Conservation (phyloP, 2,888 invertebrate species). For the Drosophila pegasa region DNA sequence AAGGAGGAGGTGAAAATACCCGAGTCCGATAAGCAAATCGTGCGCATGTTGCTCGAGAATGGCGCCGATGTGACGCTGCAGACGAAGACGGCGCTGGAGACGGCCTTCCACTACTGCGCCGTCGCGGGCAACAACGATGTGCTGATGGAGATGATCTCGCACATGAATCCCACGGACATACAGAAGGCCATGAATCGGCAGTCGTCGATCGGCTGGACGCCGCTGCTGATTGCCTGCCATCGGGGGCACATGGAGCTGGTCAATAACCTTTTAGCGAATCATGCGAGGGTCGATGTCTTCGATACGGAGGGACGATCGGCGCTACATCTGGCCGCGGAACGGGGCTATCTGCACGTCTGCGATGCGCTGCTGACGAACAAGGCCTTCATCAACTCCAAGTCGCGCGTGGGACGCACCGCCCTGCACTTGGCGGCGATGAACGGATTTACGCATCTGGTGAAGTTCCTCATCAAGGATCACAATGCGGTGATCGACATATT, state of each 20-base stretch:
- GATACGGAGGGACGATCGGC: slow-evolving; percentile 98
- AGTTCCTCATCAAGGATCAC: slow-evolving; percentile 97
- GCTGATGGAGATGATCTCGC: slow-evolving; percentile 95
- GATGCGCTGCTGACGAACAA: slow-evolving; percentile 96
- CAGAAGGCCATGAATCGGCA: slow-evolving; percentile 97
- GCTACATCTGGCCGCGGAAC: slow-evolving; percentile 97
- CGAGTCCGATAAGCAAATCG: slow-evolving; percentile 93
- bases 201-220: slow-evolving; percentile 98
- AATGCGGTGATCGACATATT: slow-evolving; percentile 98
- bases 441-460: slow-evolving; percentile 95
- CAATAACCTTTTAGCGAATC: slow-evolving; percentile 94
- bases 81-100: slow-evolving; percentile 95
- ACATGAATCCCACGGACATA: slow-evolving; percentile 95
- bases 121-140: slow-evolving; percentile 98
- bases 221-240: slow-evolving; percentile 97
- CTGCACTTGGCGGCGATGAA: slow-evolving; percentile 98
- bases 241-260: slow-evolving; percentile 98
- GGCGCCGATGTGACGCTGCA: slow-evolving; percentile 95
- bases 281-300: slow-evolving; percentile 99
- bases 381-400: slow-evolving; percentile 99
- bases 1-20: slow-evolving; percentile 91
- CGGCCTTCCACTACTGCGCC: slow-evolving; percentile 98
- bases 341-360: slow-evolving; percentile 95
- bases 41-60: slow-evolving; percentile 94
- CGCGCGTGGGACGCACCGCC: slow-evolving; percentile 97